Percentiles rank a stretch among this genome's conserved stretches.
These are phyloP conservation scores for Atta colombica DNA, from an alignment of 1,140 invertebrate species.

Conservation along the genomic window DNA sequence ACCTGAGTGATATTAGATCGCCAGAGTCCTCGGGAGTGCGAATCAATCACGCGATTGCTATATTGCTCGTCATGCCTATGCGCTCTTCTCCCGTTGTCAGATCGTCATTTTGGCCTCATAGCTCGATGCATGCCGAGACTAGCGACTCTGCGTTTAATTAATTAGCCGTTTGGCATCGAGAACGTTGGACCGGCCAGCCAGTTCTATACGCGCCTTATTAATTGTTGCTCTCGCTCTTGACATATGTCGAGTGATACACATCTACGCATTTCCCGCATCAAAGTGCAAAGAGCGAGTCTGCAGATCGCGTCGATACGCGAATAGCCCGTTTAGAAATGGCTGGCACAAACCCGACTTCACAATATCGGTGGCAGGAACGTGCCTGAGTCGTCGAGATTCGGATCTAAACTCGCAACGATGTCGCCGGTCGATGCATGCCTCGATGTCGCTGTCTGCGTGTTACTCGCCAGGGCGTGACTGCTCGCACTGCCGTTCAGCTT, in stretches of 20 bases:
- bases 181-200: slow-evolving; percentile 68
- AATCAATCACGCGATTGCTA: slow-evolving; percentile 44
- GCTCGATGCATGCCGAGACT: slow-evolving; percentile 66
- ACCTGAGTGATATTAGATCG: slow-evolving; percentile 67
- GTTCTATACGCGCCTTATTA: slow-evolving; percentile 53
- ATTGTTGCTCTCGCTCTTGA: not conserved
- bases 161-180: slow-evolving; percentile 74
- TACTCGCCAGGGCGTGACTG: slow-evolving; percentile 83
- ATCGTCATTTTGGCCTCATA: slow-evolving; percentile 67
- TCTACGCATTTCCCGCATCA: not conserved
- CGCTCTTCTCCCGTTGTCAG: slow-evolving; percentile 49
- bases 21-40: slow-evolving; percentile 5
- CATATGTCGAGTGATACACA: not conserved
- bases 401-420: slow-evolving; percentile 86
- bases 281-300: slow-evolving; percentile 32
- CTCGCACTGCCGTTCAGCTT: slow-evolving; percentile 85
- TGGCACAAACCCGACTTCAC: slow-evolving; percentile 85
- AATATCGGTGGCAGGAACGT: slow-evolving; percentile 90
- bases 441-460: slow-evolving; percentile 80
- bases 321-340: slow-evolving; percentile 82
- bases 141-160: slow-evolving; percentile 60
- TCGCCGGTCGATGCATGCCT: slow-evolving; percentile 85
- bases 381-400: slow-evolving; percentile 89
- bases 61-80: slow-evolving; percentile 20
- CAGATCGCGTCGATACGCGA: slow-evolving; percentile 32